Conservation (phyloP, 2,113 vertebrate genomes). For the Pygathrix nemaeus region DNA sequence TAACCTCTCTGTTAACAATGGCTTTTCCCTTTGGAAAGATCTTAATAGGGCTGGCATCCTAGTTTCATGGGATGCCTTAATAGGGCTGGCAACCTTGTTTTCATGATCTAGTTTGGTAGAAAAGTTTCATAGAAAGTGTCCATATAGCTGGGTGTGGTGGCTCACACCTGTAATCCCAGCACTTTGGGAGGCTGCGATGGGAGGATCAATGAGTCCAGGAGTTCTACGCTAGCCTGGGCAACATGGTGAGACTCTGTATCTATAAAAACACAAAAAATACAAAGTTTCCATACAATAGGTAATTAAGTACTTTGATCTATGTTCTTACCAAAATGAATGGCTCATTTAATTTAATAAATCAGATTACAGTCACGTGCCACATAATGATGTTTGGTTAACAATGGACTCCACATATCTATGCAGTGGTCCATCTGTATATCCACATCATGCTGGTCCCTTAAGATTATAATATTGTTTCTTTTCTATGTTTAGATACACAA, state of each 20-base stretch:
- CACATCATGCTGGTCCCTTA: not conserved
- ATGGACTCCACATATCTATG: not conserved
- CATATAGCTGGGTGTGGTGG: too few species aligned
- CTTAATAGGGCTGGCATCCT: not conserved
- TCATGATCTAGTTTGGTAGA: not conserved
- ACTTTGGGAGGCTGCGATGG: too few species aligned
- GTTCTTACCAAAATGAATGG: not conserved
- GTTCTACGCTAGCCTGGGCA: too few species aligned
- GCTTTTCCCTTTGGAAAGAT: not conserved
- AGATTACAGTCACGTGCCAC: not conserved
- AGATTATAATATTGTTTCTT: not conserved
- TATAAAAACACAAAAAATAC: too few species aligned
- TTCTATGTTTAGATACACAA: not conserved
- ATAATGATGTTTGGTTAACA: not conserved
- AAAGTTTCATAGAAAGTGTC: not conserved
- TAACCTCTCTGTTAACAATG: not conserved
- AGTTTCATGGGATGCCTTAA: too few species aligned
- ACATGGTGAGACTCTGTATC: too few species aligned
- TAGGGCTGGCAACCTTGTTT: not conserved
- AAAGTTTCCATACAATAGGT: not conserved
- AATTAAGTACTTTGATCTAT: not conserved
- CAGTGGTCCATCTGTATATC: not conserved
- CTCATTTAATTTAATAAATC: slow-evolving; percentile 28
- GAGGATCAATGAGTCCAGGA: too few species aligned
- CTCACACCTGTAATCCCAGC: too few species aligned